Base-by-base conservation (phyloP, 2,797 vertebrate genomes). In the Pipistrellus pipistrellus region DNA sequence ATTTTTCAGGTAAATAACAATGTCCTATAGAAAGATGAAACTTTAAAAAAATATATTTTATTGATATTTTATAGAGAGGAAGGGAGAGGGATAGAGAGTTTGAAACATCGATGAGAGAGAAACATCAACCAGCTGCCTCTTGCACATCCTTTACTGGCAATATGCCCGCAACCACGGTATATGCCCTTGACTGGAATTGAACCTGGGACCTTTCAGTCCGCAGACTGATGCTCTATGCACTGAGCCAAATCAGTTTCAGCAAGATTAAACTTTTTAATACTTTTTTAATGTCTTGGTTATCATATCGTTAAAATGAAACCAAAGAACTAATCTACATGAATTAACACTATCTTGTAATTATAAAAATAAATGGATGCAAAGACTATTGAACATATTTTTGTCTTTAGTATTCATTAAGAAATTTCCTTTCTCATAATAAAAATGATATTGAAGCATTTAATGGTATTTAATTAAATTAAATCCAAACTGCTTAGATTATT, bases 1-100 rank as follows among this genome's bases (percentile, higher is more conserved):
- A 76, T 38, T 96, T 98, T 96, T 77, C 89, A 94, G 93, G 93
- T 93, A 97, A 97, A 94, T 55, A 82, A 55, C 13, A 93, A 82
- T 93, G 62, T 46, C 23, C 66, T 95, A 80, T 68, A 96, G 38
- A 81, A 95, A 93, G 59, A 95, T 71, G 80, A 96, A 96, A 81
- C 72, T 89, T 86, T 89, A 2, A 3, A 44, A 44, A 44, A 9
- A 44, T 44, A 44, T 44, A 44, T 44, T 44, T 44, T 44, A 44
- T 44, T 44, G 44, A 44, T 44, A 44, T 44, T 44, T 44, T 44
- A 44, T 11, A 44, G 44, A 44, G 44, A 44, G 44, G 44, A 44
- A 44, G 44, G 44, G 44, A 44, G 8, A 44, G 44, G 44, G 10
- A 44, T 44, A 44, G 10, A 44, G 44, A 44, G 44, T 44, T 44